Conservation (phyloP, 2,797 vertebrate species). For the Etheostoma perlongum region DNA sequence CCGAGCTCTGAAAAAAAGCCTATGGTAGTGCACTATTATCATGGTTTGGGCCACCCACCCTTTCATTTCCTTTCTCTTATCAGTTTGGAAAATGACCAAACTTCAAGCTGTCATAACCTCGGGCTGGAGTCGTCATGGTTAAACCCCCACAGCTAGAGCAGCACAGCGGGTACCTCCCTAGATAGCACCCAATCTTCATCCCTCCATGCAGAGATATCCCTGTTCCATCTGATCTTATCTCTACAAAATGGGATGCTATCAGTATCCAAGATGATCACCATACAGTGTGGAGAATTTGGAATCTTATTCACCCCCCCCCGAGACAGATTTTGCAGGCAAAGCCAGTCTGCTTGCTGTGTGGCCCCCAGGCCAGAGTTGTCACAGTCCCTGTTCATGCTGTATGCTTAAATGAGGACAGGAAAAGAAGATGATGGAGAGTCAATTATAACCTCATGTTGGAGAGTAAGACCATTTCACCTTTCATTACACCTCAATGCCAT, state of each 20-base stretch:
- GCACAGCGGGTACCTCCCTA: conserved; percentile 49
- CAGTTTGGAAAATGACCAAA: conserved; percentile 65
- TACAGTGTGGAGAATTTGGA: conserved; percentile 72
- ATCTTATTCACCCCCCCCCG: conserved; percentile 66
- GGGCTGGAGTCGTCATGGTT: conserved; percentile 34
- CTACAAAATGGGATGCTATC: conserved; percentile 77
- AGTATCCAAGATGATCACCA: conserved; percentile 70
- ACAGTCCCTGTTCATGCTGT: conserved; percentile 73
- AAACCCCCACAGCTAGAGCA: conserved; percentile 50
- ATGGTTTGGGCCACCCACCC: conserved; percentile 44
- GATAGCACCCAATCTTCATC: conserved; percentile 62
- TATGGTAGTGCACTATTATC: conserved; percentile 40
- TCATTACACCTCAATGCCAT: conserved; percentile 76
- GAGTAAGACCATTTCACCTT: conserved; percentile 79
- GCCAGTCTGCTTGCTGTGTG: conserved; percentile 59
- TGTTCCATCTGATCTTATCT: conserved; percentile 76
- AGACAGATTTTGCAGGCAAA: conserved; percentile 64
- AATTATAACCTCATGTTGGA: conserved; percentile 77
- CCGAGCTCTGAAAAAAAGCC: conserved; percentile 28
- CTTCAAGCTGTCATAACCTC: conserved; percentile 46
- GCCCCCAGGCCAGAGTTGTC: conserved; percentile 66
- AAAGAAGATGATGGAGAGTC: conserved; percentile 79
- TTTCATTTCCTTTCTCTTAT: conserved; percentile 52
- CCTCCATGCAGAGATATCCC: conserved; percentile 63
- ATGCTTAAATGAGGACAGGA: conserved; percentile 78